Conservation (phyloP, 2,888 invertebrate species). For the Auanema sp. region DNA sequence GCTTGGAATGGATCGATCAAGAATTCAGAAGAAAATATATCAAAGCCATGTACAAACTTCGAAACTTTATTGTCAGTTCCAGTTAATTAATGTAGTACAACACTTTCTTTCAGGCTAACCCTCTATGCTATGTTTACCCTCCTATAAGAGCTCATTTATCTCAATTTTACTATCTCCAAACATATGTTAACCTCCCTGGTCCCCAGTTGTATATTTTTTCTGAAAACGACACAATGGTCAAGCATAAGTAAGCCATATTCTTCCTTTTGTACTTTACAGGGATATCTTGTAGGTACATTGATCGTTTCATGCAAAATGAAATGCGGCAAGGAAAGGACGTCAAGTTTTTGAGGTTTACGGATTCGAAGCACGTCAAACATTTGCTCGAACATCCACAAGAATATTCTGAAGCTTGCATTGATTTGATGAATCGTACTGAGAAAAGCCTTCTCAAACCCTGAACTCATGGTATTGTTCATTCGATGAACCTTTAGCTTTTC, state of each 20-base stretch:
- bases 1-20: conserved; percentile 17
- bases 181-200: conserved; percentile 27
- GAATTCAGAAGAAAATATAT: conserved; percentile 11
- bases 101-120: conserved; percentile 27
- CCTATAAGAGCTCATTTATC: conserved; percentile 32
- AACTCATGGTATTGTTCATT: too few species aligned
- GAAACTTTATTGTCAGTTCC: conserved; percentile 18
- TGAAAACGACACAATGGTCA: conserved; percentile 33
- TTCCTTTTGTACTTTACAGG: background rate
- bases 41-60: conserved; percentile 15
- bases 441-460: conserved; percentile 8
- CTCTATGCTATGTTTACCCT: conserved; percentile 30
- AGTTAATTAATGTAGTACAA: conserved; percentile 1
- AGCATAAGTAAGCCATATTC: conserved; percentile 26
- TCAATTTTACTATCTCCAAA: conserved; percentile 39
- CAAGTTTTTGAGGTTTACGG: conserved; percentile 27
- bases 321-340: conserved; percentile 28
- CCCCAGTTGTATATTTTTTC: conserved; percentile 39
- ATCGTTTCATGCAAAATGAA: conserved; percentile 31
- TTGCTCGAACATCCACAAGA: conserved; percentile 25
- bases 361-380: conserved; percentile 39
- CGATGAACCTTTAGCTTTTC: too few species aligned
- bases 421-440: conserved; percentile 28
- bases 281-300: conserved; percentile 31
- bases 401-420: conserved; percentile 29